Base-by-base conservation (phyloP, 2,888 invertebrate species). In the Pegoplata infirma region DNA sequence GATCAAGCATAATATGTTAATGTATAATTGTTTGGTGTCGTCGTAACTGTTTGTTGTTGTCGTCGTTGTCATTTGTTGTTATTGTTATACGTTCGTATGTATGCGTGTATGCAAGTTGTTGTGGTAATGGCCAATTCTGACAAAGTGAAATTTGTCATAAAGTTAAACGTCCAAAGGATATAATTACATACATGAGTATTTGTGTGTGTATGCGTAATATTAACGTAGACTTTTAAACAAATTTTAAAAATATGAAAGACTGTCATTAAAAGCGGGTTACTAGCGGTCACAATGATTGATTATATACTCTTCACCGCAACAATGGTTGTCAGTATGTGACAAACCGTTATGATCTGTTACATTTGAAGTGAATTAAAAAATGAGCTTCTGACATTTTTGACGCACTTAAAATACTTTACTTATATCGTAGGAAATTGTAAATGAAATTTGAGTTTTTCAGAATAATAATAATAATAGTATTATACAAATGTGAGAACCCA, bases 61-160 rank as follows among this genome's bases (percentile, higher is more conserved):
- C 40, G 5, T 63, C 49, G 23, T 12, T 58, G 53, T 61, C 21
- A 19, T 49, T 49, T 21, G 3, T 10, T 49, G 17, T 49, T 44
- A 7, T 44, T 44, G 16, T 44, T 44, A 44, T 44, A 14, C 6
- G 12, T 16, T n/a, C n/a, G n/a, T n/a, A n/a, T n/a, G n/a, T n/a
- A n/a, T n/a, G n/a, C n/a, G 14, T 44, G 14, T 44, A 6, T 44
- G 12, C 6, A 6, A 7, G 5, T 4, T 63, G 46, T 55, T 56
- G 73, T 44, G 23, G 47, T 55, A 61, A 53, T 74, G 67, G 46
- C 59, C 74, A 74, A 74, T 67, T 74, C 32, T 61, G 53, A 47
- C 66, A 47, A 25, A 46, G 28, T 46, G 55, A 74, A 67, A 59
- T 74, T 74, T 67, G 66, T 59, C 66, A 59, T 51, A 46, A 46